A percentile compares a stretch with the other conserved stretches of the same genome.
Evolutionary conservation across 1,140 invertebrate species (phyloP).

Genomic region (Anagrus nilaparvatae): DNA sequence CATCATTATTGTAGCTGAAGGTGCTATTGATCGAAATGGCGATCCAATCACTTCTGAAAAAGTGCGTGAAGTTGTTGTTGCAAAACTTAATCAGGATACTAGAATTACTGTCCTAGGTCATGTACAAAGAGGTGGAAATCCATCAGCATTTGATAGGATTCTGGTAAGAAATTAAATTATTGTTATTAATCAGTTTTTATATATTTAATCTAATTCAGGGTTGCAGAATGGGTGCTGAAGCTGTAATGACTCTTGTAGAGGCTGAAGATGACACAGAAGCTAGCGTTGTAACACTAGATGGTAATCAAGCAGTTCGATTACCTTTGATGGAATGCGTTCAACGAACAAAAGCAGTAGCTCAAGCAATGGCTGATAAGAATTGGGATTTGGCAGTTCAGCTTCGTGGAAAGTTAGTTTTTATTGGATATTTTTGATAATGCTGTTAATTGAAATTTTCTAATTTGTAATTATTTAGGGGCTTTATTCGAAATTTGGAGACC

Average conservation of each 20-base stretch:
- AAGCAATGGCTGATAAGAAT: constrained; percentile 84
- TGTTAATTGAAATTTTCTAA: no score
- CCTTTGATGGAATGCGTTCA: constrained; percentile 97
- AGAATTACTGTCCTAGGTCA: constrained; percentile 96
- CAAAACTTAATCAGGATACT: constrained; percentile 90
- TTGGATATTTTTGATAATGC: not conserved
- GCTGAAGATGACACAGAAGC: constrained; percentile 83
- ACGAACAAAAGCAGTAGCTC: constrained; percentile 84
- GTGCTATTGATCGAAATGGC: constrained; percentile 91
- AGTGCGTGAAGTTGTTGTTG: constrained; percentile 82
- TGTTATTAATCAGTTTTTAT: no score
- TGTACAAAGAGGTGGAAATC: constrained; percentile 94
- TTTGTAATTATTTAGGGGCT: constrained; percentile 50
- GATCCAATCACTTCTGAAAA: constrained; percentile 87
- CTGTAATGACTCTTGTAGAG: constrained; percentile 96
- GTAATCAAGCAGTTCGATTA: constrained; percentile 93
- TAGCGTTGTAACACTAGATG: constrained; percentile 94
- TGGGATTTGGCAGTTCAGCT: constrained; percentile 90
- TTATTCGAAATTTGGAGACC: constrained; percentile 89
- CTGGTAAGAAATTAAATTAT: constrained; percentile 77
- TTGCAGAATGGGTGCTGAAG: constrained; percentile 99
- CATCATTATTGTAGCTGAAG: constrained; percentile 98
- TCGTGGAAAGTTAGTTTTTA: constrained; percentile 65
- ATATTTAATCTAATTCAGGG: constrained; percentile 51
- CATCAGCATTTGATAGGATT: constrained; percentile 98